These are phyloP conservation scores for Drymodes brunneopygia DNA, from an alignment of 2,113 vertebrate genomes.

Conservation along the genomic window DNA sequence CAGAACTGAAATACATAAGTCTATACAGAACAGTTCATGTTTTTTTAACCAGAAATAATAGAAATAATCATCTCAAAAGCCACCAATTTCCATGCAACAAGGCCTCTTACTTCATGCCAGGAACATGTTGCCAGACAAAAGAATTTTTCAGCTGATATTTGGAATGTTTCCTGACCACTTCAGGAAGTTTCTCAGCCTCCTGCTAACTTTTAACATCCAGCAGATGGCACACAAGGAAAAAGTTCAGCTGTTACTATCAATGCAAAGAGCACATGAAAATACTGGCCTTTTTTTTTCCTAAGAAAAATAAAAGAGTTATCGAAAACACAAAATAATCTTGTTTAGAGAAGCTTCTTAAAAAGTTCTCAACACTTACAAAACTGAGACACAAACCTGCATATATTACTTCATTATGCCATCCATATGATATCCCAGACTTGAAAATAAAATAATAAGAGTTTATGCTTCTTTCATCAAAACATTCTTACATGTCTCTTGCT, in stretches of 20 bases:
- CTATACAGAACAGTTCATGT: neutral
- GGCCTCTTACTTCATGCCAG: neutral
- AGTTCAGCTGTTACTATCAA: neutral
- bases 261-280: neutral
- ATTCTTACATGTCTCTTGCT: neutral
- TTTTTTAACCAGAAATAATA: neutral
- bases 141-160: neutral
- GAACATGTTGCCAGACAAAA: neutral
- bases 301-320: neutral
- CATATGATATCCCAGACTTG: neutral
- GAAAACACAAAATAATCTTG: neutral
- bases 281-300: neutral
- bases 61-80: neutral
- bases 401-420: neutral
- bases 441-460: neutral
- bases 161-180: neutral
- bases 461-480: neutral
- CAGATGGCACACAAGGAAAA: slow-evolving; percentile 47
- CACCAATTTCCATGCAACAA: neutral
- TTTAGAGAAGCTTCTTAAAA: neutral
- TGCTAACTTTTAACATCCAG: slow-evolving; percentile 21
- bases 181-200: neutral
- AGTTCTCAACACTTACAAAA: neutral
- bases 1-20: neutral
- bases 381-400: neutral